Base-by-base conservation (phyloP, 2,888 invertebrate genomes). In the Agrilus mali region DNA sequence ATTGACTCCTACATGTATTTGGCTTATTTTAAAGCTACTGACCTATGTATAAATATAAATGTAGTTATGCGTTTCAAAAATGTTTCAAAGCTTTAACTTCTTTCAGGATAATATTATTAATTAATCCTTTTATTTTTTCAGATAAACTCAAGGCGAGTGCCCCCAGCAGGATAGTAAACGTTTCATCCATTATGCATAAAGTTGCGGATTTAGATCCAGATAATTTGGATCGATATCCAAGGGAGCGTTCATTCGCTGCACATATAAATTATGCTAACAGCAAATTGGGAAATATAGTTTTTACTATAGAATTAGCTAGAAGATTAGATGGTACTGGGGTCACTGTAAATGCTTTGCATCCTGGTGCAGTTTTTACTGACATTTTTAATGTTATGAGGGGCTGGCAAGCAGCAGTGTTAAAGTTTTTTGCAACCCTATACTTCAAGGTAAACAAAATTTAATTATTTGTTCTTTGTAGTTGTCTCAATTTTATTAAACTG, bases 321-420 rank as follows among this genome's bases (percentile, higher is more conserved):
- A 52, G 53, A 41, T 48, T 66, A 4, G 53, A 55, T 43, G 57
- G 54, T 15, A 54, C 49, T 43, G 61, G 59, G 12, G 59, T 66
- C 0, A 61, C 60, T 12, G 59, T 58, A 4, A 65, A 67, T 46
- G 60, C 64, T 14, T 44, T 66, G 7, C 61, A 66, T 53, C 66
- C 67, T 10, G 66, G 66, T 27, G 47, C 58, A 33, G 58, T 66
- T n/a, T 51, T 56, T 39, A 60, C 60, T 1, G 52, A 60, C 22
- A 54, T 63, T 37, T 55, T 53, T 40, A 43, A 52, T 17, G 52
- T 50, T 33, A 43, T 55, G 10, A 50, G 53, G 4, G 52, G 47
- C 22, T 36, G 13, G n/a, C 7, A 15, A 14, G 32, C 14, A 32
- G 10, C 7, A 7, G 4, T 33, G 17, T 16, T 31, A 5, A 40